Conservation (phyloP, 2,113 vertebrate species). For the Mastomys coucha region DNA sequence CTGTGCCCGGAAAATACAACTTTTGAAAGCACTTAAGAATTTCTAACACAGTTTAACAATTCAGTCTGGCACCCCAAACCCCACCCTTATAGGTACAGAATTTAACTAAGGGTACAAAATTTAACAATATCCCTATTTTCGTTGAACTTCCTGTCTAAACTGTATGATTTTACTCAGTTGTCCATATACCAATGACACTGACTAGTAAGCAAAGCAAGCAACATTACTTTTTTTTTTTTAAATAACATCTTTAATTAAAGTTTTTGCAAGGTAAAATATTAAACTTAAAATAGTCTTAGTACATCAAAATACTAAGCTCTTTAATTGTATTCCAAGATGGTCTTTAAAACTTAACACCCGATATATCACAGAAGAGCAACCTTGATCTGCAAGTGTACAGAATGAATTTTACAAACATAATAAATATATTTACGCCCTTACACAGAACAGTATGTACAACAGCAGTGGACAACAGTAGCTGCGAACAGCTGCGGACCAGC, state of each 20-base stretch:
- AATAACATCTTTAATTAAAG: slow-evolving; percentile 95
- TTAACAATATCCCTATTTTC: slow-evolving; percentile 43
- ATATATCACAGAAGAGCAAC: slow-evolving; percentile 92
- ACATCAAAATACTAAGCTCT: slow-evolving; percentile 93
- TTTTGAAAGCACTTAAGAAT: slow-evolving; percentile 61
- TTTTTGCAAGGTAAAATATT: slow-evolving; percentile 95
- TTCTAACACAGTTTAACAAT: slow-evolving; percentile 46
- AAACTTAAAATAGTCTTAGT: slow-evolving; percentile 94
- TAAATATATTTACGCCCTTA: slow-evolving; percentile 94
- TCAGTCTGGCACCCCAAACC: slow-evolving; percentile 46
- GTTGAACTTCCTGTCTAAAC: slow-evolving; percentile 67
- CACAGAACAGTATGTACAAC: slow-evolving; percentile 93
- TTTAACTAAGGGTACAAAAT: slow-evolving; percentile 42
- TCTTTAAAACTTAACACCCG: slow-evolving; percentile 90
- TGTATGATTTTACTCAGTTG: slow-evolving; percentile 60
- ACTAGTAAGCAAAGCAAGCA: slow-evolving; percentile 82
- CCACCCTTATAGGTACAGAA: slow-evolving; percentile 40
- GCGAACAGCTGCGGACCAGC: slow-evolving; percentile 88
- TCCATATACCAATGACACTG: slow-evolving; percentile 53
- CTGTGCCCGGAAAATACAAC: slow-evolving; percentile 60
- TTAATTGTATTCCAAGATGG: slow-evolving; percentile 93
- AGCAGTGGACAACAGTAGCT: slow-evolving; percentile 92
- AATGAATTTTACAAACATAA: slow-evolving; percentile 94
- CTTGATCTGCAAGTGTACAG: slow-evolving; percentile 93
- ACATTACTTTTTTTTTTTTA: slow-evolving; percentile 89